A percentile compares a stretch with the other conserved stretches of the same genome.
Conservation (phyloP, 2,113 vertebrate species). For the Rattus rattus region DNA sequence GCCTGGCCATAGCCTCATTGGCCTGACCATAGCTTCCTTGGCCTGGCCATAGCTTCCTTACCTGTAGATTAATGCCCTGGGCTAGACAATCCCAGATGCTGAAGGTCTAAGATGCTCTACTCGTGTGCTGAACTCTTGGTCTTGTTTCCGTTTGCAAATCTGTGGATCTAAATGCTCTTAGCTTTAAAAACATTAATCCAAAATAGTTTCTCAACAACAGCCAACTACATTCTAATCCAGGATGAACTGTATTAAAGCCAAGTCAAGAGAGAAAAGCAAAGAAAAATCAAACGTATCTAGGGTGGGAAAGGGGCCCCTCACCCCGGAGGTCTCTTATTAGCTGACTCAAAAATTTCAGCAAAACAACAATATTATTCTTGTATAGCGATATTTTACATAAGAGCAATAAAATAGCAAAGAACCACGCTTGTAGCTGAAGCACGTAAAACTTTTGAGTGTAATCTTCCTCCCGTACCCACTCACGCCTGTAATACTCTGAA, state of each 20-base stretch:
- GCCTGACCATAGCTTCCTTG: no score
- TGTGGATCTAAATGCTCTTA: neutral
- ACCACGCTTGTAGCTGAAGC: neutral
- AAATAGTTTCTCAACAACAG: conserved; percentile 13
- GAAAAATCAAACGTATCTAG: neutral
- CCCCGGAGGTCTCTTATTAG: neutral
- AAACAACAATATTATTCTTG: neutral
- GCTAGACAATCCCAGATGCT: neutral
- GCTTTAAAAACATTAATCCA: conserved; percentile 6
- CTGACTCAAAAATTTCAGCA: neutral
- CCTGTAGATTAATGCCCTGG: neutral
- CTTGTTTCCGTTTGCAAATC: neutral
- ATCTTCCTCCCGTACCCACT: no score
- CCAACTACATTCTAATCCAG: conserved; percentile 39
- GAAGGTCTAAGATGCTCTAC: neutral
- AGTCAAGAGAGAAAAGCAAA: neutral
- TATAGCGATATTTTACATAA: neutral
- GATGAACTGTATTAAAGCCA: neutral
- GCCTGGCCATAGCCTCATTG: no score
- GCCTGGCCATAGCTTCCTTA: neutral
- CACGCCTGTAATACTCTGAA: neutral
- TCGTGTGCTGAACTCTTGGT: neutral
- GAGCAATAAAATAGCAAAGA: neutral
- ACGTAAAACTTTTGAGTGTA: neutral
- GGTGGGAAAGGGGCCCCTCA: neutral